These are phyloP conservation scores for Xenus cinereus DNA, from an alignment of 2,113 vertebrate species.

Conservation along the genomic window DNA sequence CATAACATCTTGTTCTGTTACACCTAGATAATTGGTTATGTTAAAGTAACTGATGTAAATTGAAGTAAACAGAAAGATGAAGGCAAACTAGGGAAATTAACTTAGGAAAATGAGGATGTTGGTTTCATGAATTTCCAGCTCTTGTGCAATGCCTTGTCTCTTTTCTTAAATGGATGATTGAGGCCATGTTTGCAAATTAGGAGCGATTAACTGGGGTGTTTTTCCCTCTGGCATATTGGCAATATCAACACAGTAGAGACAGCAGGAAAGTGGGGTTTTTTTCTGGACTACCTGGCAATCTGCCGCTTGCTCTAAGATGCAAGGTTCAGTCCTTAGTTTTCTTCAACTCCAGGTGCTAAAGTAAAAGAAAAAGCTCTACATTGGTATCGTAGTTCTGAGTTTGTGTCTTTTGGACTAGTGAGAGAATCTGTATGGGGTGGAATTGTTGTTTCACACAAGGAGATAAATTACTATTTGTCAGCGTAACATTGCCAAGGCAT, in stretches of 20 bases:
- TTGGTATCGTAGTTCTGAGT: background rate
- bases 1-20: constrained; percentile 10
- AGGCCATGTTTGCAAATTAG: background rate
- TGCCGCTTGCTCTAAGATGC: background rate
- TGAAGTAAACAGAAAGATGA: constrained; percentile 15
- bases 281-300: background rate
- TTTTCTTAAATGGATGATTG: background rate
- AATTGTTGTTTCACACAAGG: background rate
- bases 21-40: background rate
- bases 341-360: background rate
- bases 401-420: background rate
- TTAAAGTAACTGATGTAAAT: constrained; percentile 15
- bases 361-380: background rate
- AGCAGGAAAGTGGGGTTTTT: background rate
- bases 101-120: background rate
- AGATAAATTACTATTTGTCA: background rate
- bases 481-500: background rate
- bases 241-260: background rate
- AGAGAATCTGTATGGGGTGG: background rate
- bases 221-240: background rate
- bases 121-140: background rate
- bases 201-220: background rate
- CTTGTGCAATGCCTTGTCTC: background rate
- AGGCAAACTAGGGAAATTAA: constrained; percentile 8
- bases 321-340: background rate